Percentiles rank a stretch among this genome's conserved stretches.
Conservation (phyloP, 2,113 vertebrate genomes). For the Archocentrus centrarchus region DNA sequence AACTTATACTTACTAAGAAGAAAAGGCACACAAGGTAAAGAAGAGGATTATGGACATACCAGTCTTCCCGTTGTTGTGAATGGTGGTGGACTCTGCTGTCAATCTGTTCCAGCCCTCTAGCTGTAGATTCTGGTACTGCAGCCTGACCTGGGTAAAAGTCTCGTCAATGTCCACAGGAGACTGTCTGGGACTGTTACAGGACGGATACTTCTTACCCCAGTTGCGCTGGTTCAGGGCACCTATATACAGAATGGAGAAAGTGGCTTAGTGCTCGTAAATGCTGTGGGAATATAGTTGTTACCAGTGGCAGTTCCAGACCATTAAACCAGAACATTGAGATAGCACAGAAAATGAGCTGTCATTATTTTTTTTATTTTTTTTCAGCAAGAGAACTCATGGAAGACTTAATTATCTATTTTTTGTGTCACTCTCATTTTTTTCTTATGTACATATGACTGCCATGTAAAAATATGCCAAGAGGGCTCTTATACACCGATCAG, state of each 20-base stretch:
- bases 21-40: neutral
- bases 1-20: neutral
- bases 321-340: neutral
- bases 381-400: too few relatives aligned
- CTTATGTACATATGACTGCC: neutral
- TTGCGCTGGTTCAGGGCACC: conserved; percentile 90
- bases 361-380: too few relatives aligned
- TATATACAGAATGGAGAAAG: conserved; percentile 59
- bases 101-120: conserved; percentile 90
- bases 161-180: conserved; percentile 97
- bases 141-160: conserved; percentile 90
- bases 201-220: conserved; percentile 92
- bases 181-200: conserved; percentile 90
- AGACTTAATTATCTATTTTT: too few relatives aligned
- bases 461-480: neutral
- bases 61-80: conserved; percentile 94
- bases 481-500: neutral
- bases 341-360: neutral
- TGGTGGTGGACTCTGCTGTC: conserved; percentile 84
- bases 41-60: conserved; percentile 75
- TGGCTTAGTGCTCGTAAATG: neutral
- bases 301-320: neutral
- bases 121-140: conserved; percentile 91
- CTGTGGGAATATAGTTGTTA: neutral
- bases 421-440: too few relatives aligned